Evolutionary conservation across 2,888 invertebrate genomes (phyloP).

Genomic region (Empis stercorea): DNA sequence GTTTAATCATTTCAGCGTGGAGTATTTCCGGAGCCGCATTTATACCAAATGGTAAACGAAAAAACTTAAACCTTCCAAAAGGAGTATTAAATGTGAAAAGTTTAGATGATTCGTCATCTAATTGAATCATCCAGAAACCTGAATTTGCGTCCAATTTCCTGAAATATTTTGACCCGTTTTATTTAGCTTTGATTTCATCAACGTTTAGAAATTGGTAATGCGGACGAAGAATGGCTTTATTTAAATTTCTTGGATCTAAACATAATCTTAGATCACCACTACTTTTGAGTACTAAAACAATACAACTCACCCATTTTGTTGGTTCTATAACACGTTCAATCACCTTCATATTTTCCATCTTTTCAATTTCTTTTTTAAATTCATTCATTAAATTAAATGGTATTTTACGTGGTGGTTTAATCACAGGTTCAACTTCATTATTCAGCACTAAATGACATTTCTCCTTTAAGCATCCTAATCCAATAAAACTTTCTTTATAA

Average conservation of each 20-base stretch:
- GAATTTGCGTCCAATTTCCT: constrained; percentile 15
- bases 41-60: constrained; percentile 9
- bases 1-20: constrained; percentile 12
- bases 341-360: background rate
- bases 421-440: background rate
- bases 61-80: constrained; percentile 14
- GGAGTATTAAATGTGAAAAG: too few relatives aligned
- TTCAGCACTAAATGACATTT: constrained; percentile 5
- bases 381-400: constrained; percentile 1
- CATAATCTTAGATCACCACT: constrained; percentile 3
- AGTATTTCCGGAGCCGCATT: constrained; percentile 13
- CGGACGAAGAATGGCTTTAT: too few relatives aligned
- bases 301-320: constrained; percentile 2
- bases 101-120: too few relatives aligned
- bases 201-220: too few relatives aligned
- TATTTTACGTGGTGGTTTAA: constrained; percentile 6
- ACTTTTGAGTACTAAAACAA: constrained; percentile 1
- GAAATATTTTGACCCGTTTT: constrained; percentile 14
- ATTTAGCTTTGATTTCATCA: constrained; percentile 11
- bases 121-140: constrained; percentile 7
- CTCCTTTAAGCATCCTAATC: background rate
- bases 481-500: constrained; percentile 1
- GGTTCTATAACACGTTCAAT: background rate
- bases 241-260: too few relatives aligned
- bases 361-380: constrained; percentile 2